Conservation (phyloP, 2,113 vertebrate genomes). For the Nyctereutes procyonoides region DNA sequence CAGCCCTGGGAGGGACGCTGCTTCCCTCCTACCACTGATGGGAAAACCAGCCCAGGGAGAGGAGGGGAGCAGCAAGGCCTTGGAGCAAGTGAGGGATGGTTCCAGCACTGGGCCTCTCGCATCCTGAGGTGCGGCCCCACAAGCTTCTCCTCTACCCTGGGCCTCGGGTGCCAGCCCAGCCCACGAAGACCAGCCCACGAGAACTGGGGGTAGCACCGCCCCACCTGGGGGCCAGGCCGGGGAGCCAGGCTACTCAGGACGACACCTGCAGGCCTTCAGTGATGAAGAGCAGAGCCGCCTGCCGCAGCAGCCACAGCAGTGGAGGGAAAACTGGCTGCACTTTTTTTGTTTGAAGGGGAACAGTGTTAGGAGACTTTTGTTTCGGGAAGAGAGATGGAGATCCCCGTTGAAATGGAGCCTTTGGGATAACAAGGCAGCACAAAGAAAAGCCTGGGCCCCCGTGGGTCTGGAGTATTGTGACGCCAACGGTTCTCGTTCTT, state of each 20-base stretch:
- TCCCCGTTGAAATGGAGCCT: slow-evolving; percentile 30
- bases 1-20: not conserved
- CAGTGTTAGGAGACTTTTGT: not conserved
- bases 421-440: not conserved
- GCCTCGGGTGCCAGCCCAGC: not conserved
- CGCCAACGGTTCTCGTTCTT: not conserved
- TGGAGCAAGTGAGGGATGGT: not conserved
- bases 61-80: not conserved
- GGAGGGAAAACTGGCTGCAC: not conserved
- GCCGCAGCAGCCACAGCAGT: not conserved
- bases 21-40: not conserved
- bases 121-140: not conserved
- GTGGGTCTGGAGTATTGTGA: not conserved
- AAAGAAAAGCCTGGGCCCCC: not conserved
- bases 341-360: slow-evolving; percentile 18
- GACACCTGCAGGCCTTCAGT: too few species aligned
- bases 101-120: not conserved
- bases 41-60: not conserved
- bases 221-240: not conserved
- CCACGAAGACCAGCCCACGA: not conserved
- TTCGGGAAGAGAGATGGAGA: slow-evolving; percentile 27
- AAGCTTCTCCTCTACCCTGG: not conserved
- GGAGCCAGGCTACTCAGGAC: not conserved
- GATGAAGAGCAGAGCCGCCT: not conserved
- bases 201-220: not conserved